phyloP scores from a whole-genome alignment of 2,113 vertebrate genomes.

The Morone chrysops region DNA sequence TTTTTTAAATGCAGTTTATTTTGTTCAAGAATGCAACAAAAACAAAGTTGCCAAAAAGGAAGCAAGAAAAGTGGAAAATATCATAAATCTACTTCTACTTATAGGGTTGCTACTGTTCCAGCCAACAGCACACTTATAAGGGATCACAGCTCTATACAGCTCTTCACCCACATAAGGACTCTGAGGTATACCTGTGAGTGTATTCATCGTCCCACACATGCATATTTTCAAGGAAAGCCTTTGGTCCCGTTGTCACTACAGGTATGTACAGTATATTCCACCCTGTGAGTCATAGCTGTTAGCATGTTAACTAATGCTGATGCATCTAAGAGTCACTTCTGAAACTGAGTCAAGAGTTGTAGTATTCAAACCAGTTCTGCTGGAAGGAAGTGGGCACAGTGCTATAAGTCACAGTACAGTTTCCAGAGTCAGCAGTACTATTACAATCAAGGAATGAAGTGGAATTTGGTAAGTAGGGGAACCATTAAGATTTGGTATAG shows the following conservation, averaged over 20 bases:
- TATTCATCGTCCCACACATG: slow-evolving; percentile 5
- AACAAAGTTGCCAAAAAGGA: background rate
- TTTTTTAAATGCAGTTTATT: background rate
- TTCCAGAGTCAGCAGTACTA: background rate
- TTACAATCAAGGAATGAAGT: background rate
- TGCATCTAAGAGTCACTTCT: background rate
- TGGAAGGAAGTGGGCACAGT: background rate
- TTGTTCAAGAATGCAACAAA: too few species aligned
- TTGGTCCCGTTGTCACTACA: background rate
- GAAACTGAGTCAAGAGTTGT: background rate
- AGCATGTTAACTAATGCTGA: background rate
- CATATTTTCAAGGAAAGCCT: slow-evolving; percentile 6
- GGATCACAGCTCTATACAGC: background rate
- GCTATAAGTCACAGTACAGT: too few species aligned
- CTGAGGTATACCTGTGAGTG: background rate
- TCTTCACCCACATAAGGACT: slow-evolving; percentile 10
- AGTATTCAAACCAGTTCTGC: background rate
- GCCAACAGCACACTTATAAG: background rate
- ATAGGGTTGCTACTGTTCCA: background rate
- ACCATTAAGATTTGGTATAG: too few species aligned
- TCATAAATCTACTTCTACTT: background rate
- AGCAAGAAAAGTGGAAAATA: background rate
- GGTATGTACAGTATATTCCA: background rate
- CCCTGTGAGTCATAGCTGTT: slow-evolving; percentile 21
- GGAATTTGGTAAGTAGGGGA: too few species aligned